Evolutionary conservation across 2,888 invertebrate species (phyloP).

Genomic region (Cerastoderma edule): DNA sequence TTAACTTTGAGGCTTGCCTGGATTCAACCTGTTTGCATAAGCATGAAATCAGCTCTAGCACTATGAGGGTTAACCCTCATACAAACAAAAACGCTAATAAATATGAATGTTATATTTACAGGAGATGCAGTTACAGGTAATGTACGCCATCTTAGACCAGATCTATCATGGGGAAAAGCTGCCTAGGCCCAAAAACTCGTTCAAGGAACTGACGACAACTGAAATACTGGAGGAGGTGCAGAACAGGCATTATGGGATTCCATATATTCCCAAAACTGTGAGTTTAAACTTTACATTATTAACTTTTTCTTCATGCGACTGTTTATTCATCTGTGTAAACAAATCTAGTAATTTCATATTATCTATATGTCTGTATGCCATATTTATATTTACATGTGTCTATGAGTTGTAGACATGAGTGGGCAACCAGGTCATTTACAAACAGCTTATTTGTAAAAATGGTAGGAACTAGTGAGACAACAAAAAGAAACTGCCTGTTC

Average conservation of each 20-base stretch:
- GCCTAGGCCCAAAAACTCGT: constrained; percentile 61
- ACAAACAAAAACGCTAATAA: background rate
- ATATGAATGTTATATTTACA: constrained; percentile 32
- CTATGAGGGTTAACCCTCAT: background rate
- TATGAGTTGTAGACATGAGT: too few relatives aligned
- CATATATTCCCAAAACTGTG: constrained; percentile 94
- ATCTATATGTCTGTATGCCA: too few relatives aligned
- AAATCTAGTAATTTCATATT: background rate
- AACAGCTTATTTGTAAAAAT: too few relatives aligned
- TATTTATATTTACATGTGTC: too few relatives aligned
- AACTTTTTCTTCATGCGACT: too few relatives aligned
- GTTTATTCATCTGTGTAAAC: background rate
- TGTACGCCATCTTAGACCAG: constrained; percentile 96
- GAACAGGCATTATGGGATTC: constrained; percentile 92
- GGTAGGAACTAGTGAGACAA: too few relatives aligned
- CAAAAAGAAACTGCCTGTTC: too few relatives aligned
- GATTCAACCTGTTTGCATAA: too few relatives aligned
- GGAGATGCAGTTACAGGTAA: constrained; percentile 85
- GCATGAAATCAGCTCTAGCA: too few relatives aligned
- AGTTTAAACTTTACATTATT: too few relatives aligned
- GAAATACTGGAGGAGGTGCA: constrained; percentile 91
- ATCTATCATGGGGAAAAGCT: constrained; percentile 89
- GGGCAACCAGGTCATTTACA: too few relatives aligned
- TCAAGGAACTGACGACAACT: constrained; percentile 86
- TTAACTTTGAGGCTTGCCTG: too few relatives aligned